phyloP scores from a whole-genome alignment of 2,797 vertebrate species.

The Protonibea diacanthus region DNA sequence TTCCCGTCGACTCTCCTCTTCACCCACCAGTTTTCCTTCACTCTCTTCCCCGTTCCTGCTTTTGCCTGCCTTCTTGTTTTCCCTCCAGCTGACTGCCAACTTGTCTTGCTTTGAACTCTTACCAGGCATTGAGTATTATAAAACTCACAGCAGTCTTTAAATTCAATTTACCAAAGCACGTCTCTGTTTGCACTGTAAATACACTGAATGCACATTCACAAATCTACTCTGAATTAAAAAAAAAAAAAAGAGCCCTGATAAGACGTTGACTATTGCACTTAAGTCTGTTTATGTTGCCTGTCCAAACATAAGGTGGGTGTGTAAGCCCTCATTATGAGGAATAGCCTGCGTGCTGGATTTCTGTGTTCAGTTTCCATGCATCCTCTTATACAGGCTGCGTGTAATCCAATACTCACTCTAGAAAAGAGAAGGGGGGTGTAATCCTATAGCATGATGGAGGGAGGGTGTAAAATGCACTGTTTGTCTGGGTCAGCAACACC shows the following conservation, averaged over 20 bases:
- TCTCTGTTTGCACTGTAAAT: neutral
- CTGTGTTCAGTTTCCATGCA: conserved; percentile 32
- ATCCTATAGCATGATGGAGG: conserved; percentile 13
- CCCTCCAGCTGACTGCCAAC: too few species aligned
- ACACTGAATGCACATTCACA: neutral
- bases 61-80: neutral
- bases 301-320: neutral
- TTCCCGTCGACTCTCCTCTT: neutral
- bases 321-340: conserved; percentile 13
- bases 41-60: neutral
- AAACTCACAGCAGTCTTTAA: neutral
- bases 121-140: neutral
- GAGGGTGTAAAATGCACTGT: neutral
- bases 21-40: neutral
- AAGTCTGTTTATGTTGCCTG: neutral
- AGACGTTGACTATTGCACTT: neutral
- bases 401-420: conserved; percentile 28
- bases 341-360: neutral
- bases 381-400: conserved; percentile 3
- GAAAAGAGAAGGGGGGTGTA: conserved; percentile 1
- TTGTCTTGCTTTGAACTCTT: neutral
- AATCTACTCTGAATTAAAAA: neutral
- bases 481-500: neutral
- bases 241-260: neutral
- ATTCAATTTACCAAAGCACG: neutral